Percentiles rank a stretch among this genome's conserved stretches.
Conservation (phyloP, 2,797 vertebrate species). For the Premnoplex brunnescens region DNA sequence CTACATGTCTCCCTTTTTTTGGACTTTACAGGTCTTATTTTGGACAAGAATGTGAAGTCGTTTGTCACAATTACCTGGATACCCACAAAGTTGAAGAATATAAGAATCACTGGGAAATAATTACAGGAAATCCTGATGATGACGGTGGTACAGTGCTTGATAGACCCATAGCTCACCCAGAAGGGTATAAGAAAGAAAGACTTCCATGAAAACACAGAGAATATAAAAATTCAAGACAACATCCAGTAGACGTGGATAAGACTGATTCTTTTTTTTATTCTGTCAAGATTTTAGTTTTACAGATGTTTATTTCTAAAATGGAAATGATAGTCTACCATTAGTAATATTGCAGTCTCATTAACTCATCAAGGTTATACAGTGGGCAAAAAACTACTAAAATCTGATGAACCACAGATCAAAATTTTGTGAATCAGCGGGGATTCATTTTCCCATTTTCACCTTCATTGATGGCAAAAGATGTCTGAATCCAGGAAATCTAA, state of each 20-base stretch:
- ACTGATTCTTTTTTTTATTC: not conserved
- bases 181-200: not conserved
- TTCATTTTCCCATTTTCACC: not conserved
- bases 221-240: not conserved
- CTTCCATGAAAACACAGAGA: not conserved
- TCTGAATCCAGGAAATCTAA: not conserved
- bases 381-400: not conserved
- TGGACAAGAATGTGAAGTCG: conserved; percentile 87
- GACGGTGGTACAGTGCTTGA: conserved; percentile 63
- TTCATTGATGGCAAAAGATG: not conserved
- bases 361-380: not conserved
- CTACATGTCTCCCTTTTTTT: not conserved
- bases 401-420: not conserved
- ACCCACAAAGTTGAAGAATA: conserved; percentile 84
- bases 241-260: not conserved
- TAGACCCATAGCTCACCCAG: not conserved
- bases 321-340: not conserved
- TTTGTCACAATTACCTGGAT: conserved; percentile 87
- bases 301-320: not conserved
- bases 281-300: not conserved
- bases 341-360: not conserved
- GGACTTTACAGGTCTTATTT: conserved; percentile 81
- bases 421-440: not conserved
- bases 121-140: conserved; percentile 78
- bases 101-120: conserved; percentile 88